phyloP scores from a whole-genome alignment of 2,888 invertebrate species.

The Clostera curtula region DNA sequence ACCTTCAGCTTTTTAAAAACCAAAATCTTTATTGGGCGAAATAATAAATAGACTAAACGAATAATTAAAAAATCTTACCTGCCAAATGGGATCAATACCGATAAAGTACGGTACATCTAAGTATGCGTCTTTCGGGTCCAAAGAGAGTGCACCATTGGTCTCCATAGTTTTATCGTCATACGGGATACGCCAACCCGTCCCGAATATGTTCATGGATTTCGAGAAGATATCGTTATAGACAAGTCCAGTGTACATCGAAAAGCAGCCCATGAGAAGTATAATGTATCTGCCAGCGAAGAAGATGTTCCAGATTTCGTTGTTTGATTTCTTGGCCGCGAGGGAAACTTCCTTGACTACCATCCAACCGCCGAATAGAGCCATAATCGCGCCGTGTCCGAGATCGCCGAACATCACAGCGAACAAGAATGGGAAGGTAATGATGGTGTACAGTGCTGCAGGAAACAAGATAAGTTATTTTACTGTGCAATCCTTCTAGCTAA shows the following conservation, averaged over 20 bases:
- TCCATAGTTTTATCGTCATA: conserved; percentile 73
- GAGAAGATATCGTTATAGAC: conserved; percentile 99
- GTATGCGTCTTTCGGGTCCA: conserved; percentile 78
- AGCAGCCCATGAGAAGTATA: conserved; percentile 96
- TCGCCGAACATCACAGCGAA: conserved; percentile 99
- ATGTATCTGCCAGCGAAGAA: conserved; percentile 99
- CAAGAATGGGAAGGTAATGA: conserved; percentile 95
- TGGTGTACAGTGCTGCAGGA: conserved; percentile 87
- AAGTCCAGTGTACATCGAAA: conserved; percentile 98
- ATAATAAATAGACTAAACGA: no score
- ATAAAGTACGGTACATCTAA: conserved; percentile 86
- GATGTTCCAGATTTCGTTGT: conserved; percentile 96
- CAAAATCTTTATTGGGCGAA: no score
- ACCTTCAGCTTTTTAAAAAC: no score
- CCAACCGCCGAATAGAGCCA: conserved; percentile 86
- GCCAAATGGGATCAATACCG: conserved; percentile 89
- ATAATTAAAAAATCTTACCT: conserved; percentile 67
- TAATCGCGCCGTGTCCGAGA: conserved; percentile 90
- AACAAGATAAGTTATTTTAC: conserved; percentile 20
- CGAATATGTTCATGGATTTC: conserved; percentile 96
- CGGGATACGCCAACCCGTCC: conserved; percentile 85
- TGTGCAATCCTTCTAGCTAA: no score
- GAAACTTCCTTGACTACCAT: conserved; percentile 88
- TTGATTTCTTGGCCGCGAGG: conserved; percentile 79
- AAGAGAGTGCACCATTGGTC: conserved; percentile 63